Conservation (phyloP, 2,888 invertebrate species). For the Lycaena phlaeas region DNA sequence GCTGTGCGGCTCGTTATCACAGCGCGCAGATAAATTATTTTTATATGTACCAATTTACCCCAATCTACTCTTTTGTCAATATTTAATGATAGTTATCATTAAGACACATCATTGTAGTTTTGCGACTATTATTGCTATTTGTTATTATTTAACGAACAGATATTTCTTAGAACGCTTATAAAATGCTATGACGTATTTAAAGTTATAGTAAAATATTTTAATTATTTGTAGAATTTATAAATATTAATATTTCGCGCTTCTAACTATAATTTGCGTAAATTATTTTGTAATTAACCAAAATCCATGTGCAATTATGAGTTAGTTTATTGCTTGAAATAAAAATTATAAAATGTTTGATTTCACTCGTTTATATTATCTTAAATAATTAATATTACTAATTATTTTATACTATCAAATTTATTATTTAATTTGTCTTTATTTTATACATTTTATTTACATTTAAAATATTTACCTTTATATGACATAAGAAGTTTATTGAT, state of each 20-base stretch:
- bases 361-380: too few species aligned
- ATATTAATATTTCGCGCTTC: not conserved
- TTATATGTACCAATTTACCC: conserved; percentile 65
- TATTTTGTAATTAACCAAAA: conserved; percentile 3
- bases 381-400: too few species aligned
- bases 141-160: too few species aligned
- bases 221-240: conserved; percentile 1
- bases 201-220: not conserved
- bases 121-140: conserved; percentile 15
- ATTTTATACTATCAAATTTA: too few species aligned
- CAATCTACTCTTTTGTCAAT: conserved; percentile 55
- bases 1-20: conserved; percentile 57
- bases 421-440: not conserved
- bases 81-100: conserved; percentile 47
- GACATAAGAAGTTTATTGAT: conserved; percentile 1
- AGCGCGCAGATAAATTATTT: conserved; percentile 61
- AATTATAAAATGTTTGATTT: not conserved
- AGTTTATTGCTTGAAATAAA: not conserved
- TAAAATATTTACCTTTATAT: too few species aligned
- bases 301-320: not conserved
- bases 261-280: conserved; percentile 5
- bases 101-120: conserved; percentile 21
- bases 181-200: not conserved
- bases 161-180: too few species aligned
- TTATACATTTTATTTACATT: not conserved